A percentile compares a stretch with the other conserved stretches of the same genome.
Conservation (phyloP, 2,797 vertebrate genomes). For the Remorina albescens region DNA sequence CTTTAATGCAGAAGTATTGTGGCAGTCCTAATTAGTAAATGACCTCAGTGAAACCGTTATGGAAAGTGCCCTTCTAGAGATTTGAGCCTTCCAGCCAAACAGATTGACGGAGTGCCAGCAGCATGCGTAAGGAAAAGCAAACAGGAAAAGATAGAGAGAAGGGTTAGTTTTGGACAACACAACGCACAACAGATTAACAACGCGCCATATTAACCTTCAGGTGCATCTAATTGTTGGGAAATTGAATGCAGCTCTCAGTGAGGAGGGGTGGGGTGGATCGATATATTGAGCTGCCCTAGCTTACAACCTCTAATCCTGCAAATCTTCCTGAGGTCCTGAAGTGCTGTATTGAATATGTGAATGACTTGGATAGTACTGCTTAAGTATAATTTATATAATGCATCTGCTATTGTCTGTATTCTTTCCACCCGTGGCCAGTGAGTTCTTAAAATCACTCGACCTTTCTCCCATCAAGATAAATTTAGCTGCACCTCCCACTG, state of each 20-base stretch:
- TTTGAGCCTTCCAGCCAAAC: conserved; percentile 51
- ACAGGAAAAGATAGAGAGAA: conserved; percentile 15
- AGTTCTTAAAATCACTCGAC: conserved; percentile 62
- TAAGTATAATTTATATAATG: conserved; percentile 83
- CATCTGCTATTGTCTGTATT: conserved; percentile 57
- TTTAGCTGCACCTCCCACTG: conserved; percentile 39
- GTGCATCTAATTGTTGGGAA: conserved; percentile 84
- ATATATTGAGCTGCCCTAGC: conserved; percentile 79
- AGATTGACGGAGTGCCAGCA: conserved; percentile 31
- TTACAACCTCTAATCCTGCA: conserved; percentile 85
- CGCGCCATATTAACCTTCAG: conserved; percentile 82
- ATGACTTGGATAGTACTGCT: conserved; percentile 72
- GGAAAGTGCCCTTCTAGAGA: conserved; percentile 33
- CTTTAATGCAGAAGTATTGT: conserved; percentile 41
- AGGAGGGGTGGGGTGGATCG: conserved; percentile 74
- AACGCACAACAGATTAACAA: conserved; percentile 81
- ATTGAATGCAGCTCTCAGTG: conserved; percentile 82
- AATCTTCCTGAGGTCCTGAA: conserved; percentile 82
- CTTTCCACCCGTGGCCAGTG: conserved; percentile 46
- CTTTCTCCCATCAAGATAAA: conserved; percentile 54
- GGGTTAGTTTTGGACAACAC: conserved; percentile 58
- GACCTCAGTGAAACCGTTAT: conserved; percentile 43
- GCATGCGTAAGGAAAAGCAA: conserved; percentile 12
- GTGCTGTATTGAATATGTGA: conserved; percentile 83
- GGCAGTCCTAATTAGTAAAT: conserved; percentile 53